Conservation (phyloP, 2,797 vertebrate species). For the Thamnophis elegans region DNA sequence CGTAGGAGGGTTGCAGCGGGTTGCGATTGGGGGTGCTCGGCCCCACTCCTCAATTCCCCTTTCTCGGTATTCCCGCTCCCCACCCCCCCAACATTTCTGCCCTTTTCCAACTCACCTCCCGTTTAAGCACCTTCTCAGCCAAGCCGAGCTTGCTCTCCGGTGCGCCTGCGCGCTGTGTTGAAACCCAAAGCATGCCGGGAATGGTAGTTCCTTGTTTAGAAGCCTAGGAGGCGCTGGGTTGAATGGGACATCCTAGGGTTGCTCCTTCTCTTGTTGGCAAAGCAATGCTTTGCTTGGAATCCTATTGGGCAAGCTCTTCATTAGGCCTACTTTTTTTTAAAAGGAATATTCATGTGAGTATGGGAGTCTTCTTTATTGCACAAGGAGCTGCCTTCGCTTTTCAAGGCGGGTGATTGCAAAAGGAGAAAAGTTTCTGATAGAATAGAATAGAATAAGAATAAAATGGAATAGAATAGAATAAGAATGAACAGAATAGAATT, state of each 20-base stretch:
- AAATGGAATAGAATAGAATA: no score
- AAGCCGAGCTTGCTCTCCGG: background rate
- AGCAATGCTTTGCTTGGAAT: background rate
- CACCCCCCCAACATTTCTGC: background rate
- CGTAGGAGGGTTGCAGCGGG: background rate
- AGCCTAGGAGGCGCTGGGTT: background rate
- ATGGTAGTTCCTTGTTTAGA: conserved; percentile 13
- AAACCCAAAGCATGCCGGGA: conserved; percentile 9
- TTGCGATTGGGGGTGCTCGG: background rate
- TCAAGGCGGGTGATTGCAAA: background rate
- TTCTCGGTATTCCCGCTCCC: background rate
- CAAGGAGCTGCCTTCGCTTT: background rate
- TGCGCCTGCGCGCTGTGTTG: rapidly evolving
- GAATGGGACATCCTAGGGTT: background rate
- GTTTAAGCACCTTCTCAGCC: background rate
- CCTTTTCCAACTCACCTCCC: background rate
- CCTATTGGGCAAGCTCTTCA: background rate
- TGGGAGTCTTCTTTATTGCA: background rate
- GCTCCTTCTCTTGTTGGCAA: background rate
- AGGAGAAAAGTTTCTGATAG: background rate
- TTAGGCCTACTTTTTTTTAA: background rate
- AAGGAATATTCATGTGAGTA: background rate
- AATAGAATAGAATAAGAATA: no score
- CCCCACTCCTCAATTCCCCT: background rate
- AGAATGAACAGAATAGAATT: no score